phyloP scores from a whole-genome alignment of 2,888 invertebrate species.

The Therioaphis trifolii region DNA sequence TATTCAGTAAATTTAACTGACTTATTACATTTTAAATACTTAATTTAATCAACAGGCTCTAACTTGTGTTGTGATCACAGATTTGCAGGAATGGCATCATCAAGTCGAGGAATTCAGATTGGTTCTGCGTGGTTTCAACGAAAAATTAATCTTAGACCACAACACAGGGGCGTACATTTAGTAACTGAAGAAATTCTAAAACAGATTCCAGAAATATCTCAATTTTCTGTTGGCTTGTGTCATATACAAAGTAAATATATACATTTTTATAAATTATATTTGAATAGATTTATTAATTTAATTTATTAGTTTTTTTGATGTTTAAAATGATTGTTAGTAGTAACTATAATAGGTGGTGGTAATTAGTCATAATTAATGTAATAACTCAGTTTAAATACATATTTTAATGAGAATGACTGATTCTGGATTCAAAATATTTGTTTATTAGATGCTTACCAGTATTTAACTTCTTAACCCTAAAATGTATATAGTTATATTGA shows the following conservation, averaged over 20 bases:
- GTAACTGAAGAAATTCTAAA: slow-evolving; percentile 96
- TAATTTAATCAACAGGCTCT: slow-evolving; percentile 1
- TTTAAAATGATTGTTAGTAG: too few species aligned
- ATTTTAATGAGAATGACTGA: too few species aligned
- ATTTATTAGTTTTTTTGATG: too few species aligned
- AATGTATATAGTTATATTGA: neutral
- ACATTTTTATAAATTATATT: too few species aligned
- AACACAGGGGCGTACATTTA: slow-evolving; percentile 95
- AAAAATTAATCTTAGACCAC: slow-evolving; percentile 94
- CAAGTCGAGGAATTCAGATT: slow-evolving; percentile 87
- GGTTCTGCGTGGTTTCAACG: slow-evolving; percentile 98
- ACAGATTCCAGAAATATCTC: slow-evolving; percentile 92
- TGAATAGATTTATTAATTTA: too few species aligned
- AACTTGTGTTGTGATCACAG: neutral
- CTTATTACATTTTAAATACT: neutral
- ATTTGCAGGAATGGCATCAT: slow-evolving; percentile 78
- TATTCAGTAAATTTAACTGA: neutral
- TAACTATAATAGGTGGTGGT: too few species aligned
- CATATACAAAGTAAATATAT: slow-evolving; percentile 91
- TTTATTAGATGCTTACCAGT: too few species aligned
- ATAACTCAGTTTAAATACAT: too few species aligned
- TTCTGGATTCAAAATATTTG: too few species aligned
- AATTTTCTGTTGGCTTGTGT: slow-evolving; percentile 94
- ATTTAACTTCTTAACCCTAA: neutral
- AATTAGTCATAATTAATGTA: too few species aligned